These are phyloP conservation scores for Peribatodes rhomboidaria DNA, from an alignment of 2,888 invertebrate genomes.

Conservation along the genomic window DNA sequence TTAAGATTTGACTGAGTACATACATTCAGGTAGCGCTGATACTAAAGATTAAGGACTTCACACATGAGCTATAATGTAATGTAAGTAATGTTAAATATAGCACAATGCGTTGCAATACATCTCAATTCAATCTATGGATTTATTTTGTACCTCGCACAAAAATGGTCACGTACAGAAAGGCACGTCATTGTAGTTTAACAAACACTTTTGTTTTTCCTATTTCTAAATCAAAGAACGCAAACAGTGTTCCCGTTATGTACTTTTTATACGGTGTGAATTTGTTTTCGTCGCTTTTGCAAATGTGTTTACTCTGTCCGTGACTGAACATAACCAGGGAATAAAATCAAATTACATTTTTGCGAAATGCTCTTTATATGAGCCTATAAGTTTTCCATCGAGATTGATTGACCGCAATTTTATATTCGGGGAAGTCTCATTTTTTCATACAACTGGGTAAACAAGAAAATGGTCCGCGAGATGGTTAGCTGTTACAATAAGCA, in stretches of 20 bases:
- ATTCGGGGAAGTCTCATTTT: constrained; percentile 15
- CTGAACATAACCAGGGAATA: constrained; percentile 36
- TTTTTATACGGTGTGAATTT: constrained; percentile 34
- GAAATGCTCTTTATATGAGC: constrained; percentile 26
- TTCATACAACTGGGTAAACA: background rate
- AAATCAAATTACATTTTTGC: constrained; percentile 35
- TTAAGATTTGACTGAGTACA: too few species aligned
- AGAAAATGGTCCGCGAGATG: background rate
- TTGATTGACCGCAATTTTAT: constrained; percentile 28
- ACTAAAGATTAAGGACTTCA: too few species aligned
- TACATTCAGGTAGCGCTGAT: too few species aligned
- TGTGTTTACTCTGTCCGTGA: constrained; percentile 37
- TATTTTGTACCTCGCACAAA: too few species aligned
- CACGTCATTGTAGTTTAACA: background rate
- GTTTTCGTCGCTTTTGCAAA: constrained; percentile 33
- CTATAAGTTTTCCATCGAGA: constrained; percentile 34
- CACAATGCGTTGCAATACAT: too few species aligned
- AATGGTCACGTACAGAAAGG: background rate
- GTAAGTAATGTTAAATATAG: too few species aligned
- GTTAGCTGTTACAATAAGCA: background rate
- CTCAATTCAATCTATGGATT: too few species aligned
- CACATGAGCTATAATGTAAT: too few species aligned
- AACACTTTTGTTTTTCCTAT: constrained; percentile 1
- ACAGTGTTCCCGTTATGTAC: constrained; percentile 24
- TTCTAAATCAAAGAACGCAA: constrained; percentile 13